Conservation (phyloP, 2,797 vertebrate genomes). For the Pseudochirops cupreus region DNA sequence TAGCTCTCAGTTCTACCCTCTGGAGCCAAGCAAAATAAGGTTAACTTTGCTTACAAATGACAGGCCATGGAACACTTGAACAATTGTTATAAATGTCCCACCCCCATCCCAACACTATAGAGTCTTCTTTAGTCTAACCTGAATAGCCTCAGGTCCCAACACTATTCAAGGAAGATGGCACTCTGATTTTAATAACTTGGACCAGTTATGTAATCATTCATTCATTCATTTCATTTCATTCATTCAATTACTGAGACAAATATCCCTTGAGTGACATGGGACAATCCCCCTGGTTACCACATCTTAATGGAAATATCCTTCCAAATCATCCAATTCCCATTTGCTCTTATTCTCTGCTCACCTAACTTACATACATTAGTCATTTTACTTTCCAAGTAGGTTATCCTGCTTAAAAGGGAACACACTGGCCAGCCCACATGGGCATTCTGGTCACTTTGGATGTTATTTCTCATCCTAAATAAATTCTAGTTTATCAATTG, state of each 20-base stretch:
- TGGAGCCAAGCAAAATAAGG: background rate
- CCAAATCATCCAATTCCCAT: background rate
- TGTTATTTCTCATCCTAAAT: background rate
- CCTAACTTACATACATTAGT: background rate
- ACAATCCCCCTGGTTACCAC: background rate
- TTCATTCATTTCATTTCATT: background rate
- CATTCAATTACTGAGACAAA: background rate
- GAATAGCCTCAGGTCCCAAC: background rate
- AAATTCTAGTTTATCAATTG: background rate
- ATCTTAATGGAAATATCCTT: background rate
- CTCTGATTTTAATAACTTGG: background rate
- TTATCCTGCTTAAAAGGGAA: background rate
- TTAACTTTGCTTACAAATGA: background rate
- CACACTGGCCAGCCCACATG: background rate
- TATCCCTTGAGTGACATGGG: background rate
- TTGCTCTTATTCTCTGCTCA: background rate
- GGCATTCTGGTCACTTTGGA: background rate
- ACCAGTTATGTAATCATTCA: background rate
- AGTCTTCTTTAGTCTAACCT: background rate
- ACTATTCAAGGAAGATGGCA: background rate
- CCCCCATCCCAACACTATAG: background rate
- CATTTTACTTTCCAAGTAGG: background rate
- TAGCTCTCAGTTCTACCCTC: background rate
- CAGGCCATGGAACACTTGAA: background rate
- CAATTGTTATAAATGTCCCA: background rate